These are phyloP conservation scores for Parauchenoglanis ngamensis DNA, from an alignment of 2,797 vertebrate species.

Conservation along the genomic window DNA sequence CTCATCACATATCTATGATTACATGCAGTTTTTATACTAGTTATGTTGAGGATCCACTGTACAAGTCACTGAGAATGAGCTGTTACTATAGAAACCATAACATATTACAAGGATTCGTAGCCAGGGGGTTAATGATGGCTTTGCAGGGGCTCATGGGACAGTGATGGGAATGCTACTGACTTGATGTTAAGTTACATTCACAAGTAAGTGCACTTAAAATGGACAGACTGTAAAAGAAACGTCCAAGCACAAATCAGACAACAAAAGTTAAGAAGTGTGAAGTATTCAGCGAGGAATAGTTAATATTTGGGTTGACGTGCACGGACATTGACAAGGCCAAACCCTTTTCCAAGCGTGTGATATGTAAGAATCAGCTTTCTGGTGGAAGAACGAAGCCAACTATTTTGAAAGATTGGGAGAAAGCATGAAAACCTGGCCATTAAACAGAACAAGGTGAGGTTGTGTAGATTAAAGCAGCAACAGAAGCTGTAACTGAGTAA, in stretches of 20 bases:
- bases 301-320: neutral
- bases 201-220: neutral
- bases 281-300: neutral
- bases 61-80: no score
- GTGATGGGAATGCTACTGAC: neutral
- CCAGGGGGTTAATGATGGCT: no score
- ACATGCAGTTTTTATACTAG: no score
- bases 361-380: neutral
- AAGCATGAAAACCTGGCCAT: no score
- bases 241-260: neutral
- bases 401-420: neutral
- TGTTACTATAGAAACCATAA: neutral
- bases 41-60: no score
- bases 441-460: neutral
- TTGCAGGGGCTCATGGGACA: neutral
- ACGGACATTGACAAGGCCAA: neutral
- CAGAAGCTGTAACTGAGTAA: neutral
- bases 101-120: neutral
- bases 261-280: neutral
- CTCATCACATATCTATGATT: no score
- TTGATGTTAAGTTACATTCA: neutral
- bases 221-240: neutral
- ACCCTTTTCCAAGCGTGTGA: neutral
- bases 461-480: neutral
- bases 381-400: neutral